Base-by-base conservation (phyloP, 35 echinoderm and acorn worm genomes). In the Heliocidaris erythrogramma region DNA sequence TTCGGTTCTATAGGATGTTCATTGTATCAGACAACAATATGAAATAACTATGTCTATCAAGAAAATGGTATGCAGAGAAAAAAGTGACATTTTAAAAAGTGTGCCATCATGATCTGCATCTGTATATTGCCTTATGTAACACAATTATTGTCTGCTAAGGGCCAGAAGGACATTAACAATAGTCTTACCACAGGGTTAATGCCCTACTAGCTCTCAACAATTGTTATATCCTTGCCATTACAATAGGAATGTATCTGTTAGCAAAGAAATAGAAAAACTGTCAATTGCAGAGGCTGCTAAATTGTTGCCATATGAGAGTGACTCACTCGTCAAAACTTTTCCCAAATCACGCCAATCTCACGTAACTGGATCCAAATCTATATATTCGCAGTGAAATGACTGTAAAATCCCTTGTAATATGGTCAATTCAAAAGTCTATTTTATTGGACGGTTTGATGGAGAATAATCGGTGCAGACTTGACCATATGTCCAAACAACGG, bases 301-400 rank as follows among this genome's bases (percentile, higher is more conserved):
- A 78, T 78, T 7, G 65, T 78, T 78, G 27, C 65, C 65, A 78
- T 18, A 78, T 78, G 65, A 78, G 6, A 78, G 21, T 78, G 65
- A 78, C 65, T 78, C 65, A 78, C 65, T 29, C 65, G 65, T 78
- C 65, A 78, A 78, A 78, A 78, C 65, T 78, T 69, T n/a, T 78
- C 65, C 65, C 65, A 78, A 78, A 78, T 27, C 65, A 78, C 21
- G 65, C 65, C 65, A 78, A 78, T 78, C 65, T 78, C 14, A 78
- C 17, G 65, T 78, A 78, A 78, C 65, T 78, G 65, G 65, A 78
- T 78, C 65, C 65, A n/a, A 78, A 78, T 78, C 65, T 78, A 78
- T 78, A 78, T 78, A 78, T 78, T 78, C n/a, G 65, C 65, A 78
- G 65, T 78, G 65, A 78, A 78, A 78, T 78, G 65, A 78, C 65